Percentiles rank a stretch among this genome's conserved stretches.
Evolutionary conservation across 2,113 vertebrate genomes (phyloP).

Genomic region (Brachirus orientalis): DNA sequence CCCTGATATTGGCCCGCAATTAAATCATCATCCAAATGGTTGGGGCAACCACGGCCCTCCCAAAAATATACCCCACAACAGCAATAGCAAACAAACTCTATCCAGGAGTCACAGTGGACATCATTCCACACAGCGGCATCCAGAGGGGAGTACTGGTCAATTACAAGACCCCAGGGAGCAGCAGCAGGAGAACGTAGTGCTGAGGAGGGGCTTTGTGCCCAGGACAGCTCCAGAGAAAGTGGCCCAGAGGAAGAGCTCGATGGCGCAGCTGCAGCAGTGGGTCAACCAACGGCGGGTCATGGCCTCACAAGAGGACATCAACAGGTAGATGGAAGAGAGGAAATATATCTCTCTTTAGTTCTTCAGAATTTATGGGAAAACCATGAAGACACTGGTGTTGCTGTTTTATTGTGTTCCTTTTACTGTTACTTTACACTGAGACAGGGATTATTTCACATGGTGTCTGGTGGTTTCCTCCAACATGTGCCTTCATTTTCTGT

Average conservation of each 20-base stretch:
- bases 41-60: slow-evolving; percentile 79
- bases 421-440: too few relatives aligned
- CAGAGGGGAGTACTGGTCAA: slow-evolving; percentile 44
- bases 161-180: slow-evolving; percentile 30
- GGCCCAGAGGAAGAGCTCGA: slow-evolving; percentile 95
- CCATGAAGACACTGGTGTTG: too few relatives aligned
- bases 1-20: slow-evolving; percentile 22
- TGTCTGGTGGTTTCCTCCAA: too few relatives aligned
- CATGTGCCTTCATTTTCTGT: too few relatives aligned
- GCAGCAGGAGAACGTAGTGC: slow-evolving; percentile 76
- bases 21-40: slow-evolving; percentile 84
- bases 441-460: too few relatives aligned
- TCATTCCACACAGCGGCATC: slow-evolving; percentile 57
- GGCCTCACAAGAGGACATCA: slow-evolving; percentile 84
- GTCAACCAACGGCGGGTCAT: slow-evolving; percentile 89
- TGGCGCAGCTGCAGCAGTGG: slow-evolving; percentile 97
- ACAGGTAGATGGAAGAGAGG: slow-evolving; percentile 80
- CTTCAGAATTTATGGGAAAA: too few relatives aligned
- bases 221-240: slow-evolving; percentile 87
- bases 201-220: slow-evolving; percentile 82
- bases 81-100: slow-evolving; percentile 17
- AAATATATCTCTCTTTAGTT: too few relatives aligned
- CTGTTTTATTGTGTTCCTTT: too few relatives aligned
- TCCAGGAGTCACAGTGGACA: slow-evolving; percentile 43
- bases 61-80: slow-evolving; percentile 55